phyloP scores from a whole-genome alignment of 2,797 vertebrate species.

The Chelidonichthys spinosus region DNA sequence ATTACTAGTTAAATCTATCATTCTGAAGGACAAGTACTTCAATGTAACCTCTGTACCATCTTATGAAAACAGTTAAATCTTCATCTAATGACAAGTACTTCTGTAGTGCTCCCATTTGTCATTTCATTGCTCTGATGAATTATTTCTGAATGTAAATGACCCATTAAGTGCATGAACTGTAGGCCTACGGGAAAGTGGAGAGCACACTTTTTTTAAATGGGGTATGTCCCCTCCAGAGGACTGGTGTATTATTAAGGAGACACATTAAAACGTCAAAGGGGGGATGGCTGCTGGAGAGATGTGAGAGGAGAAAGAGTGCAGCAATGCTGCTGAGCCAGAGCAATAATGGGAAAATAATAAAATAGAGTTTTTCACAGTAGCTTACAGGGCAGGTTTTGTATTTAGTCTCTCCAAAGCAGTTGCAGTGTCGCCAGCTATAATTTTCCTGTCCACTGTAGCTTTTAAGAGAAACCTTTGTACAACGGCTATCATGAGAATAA shows the following conservation, averaged over 20 bases:
- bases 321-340: conserved; percentile 13
- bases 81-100: conserved; percentile 34
- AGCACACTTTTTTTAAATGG: conserved; percentile 35
- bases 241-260: conserved; percentile 54
- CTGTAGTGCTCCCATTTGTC: conserved; percentile 42
- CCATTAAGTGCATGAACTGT: conserved; percentile 49
- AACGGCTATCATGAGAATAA: not conserved
- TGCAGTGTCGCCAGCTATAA: conserved; percentile 16
- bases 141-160: conserved; percentile 56
- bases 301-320: conserved; percentile 18
- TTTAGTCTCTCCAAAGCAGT: not conserved
- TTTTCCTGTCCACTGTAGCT: conserved; percentile 3
- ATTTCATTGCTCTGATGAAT: conserved; percentile 40
- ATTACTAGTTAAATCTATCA: too few relatives aligned
- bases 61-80: conserved; percentile 49
- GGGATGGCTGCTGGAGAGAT: conserved; percentile 28
- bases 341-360: conserved; percentile 53
- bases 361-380: conserved; percentile 37
- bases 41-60: conserved; percentile 6
- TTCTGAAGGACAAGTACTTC: too few relatives aligned
- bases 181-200: conserved; percentile 27
- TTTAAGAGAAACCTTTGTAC: not conserved
- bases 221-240: conserved; percentile 36
- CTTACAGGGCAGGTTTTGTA: conserved; percentile 25
- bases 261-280: conserved; percentile 61